Base-by-base conservation (phyloP, 2,888 invertebrate species). In the Lottia scabra region DNA sequence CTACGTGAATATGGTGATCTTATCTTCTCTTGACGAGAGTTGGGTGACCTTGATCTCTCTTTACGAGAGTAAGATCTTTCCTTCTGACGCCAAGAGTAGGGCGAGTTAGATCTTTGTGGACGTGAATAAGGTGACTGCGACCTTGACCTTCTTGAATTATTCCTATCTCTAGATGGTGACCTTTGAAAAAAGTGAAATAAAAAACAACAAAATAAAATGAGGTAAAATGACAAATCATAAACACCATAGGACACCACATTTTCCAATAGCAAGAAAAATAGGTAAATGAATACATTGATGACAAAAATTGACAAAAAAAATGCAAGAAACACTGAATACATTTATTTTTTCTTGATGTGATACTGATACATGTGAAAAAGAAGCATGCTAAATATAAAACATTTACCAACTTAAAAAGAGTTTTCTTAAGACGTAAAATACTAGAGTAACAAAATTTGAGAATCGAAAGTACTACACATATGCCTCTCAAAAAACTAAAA, bases 91-190 rank as follows among this genome's bases (percentile, higher is more conserved):
- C 68, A 26, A 69, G 63, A 69, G 45, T 69, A 69, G n/a, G 68
- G 68, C 13, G 68, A 69, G n/a, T 45, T 63, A 23, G 68, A 69
- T 8, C 68, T 26, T 15, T 13, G 19, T 56, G 45, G 68, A 13
- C 38, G 43, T 45, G 63, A 69, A 12, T 63, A 63, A 16, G 63
- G 63, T 43, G 63, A 63, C n/a, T 63, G 63, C 8, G 68, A 69
- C 63, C 68, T 23, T 16, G 43, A 63, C 8, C 63, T 63, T 43
- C 46, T 63, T 13, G 26, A 19, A 16, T 43, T 45, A 15, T 69
- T 69, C 26, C 68, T 63, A 16, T 69, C 68, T 44, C 68, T 30
- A 15, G 68, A 69, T 45, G 44, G 30, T 15, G 68, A 69, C 63
- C 68, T 69, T 63, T 13, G 38, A 38, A 38, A 38, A 38, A 5